Evolutionary conservation across 2,797 vertebrate genomes (phyloP), one percentile per base, ranked within the genome.

Genomic region (Paramormyrops hopkinsi): DNA sequence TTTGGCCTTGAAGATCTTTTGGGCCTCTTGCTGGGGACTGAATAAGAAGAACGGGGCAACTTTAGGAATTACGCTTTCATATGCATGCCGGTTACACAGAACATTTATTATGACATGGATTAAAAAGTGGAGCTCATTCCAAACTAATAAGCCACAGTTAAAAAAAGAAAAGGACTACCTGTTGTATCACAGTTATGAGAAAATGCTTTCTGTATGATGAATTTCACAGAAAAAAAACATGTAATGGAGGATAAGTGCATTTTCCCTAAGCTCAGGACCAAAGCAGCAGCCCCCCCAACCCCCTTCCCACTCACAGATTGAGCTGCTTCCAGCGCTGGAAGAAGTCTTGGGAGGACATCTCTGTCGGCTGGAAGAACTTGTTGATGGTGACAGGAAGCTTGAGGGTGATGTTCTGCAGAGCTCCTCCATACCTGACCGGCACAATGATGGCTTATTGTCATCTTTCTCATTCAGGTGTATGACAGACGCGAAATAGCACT

Each of bases 281-380:
- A n/a, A 62, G 8, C 8, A 25, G 8, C 59, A 25, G n/a, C 37
- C 33, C 8, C 79, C 19, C 3, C n/a, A 53, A 2, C 50, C 17
- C 2, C n/a, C 6, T 3, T 44, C 54, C 37, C 22, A 86, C 46
- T 41, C 37, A 76, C 44, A 37, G 97, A 96, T 97, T 98, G 4
- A 98, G 97, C 93, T 98, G 97, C 95, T 98, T 98, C 97, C 97
- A 98, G 89, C 97, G 97, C 94, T 97, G 97, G 94, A 98, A 98
- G 92, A 98, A 98, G 92, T 98, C 97, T 62, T 97, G 95, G n/a
- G 97, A 97, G 1, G 96, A 90, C 97, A 98, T 98, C 94, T 98
- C 97, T 3, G 97, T 98, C 0, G 97, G 96, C 94, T 98, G 97
- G 94, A 98, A 98, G 95, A 98, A 98, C 94, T 98, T 98, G 95